Percentiles rank a stretch among this genome's conserved stretches.
Conservation (phyloP, 2,797 vertebrate species). For the Sarcoramphus papa region DNA sequence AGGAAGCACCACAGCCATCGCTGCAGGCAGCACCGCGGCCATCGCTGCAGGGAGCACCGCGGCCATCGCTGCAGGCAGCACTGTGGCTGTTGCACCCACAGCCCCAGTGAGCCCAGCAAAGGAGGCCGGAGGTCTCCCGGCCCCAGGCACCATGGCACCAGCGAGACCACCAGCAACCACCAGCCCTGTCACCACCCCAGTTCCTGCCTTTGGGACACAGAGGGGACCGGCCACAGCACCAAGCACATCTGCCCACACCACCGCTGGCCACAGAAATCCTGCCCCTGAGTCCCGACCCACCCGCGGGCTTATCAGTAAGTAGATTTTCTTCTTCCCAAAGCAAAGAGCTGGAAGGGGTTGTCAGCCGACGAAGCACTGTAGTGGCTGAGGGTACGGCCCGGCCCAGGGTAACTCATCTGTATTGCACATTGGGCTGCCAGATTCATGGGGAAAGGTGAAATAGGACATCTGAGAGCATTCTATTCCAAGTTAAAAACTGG, state of each 20-base stretch:
- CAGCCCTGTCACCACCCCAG: not conserved
- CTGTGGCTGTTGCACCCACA: not conserved
- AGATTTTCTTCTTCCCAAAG: not conserved
- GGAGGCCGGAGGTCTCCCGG: accelerated
- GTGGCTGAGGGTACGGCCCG: accelerated
- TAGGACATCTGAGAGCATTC: not conserved
- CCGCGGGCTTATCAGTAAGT: not conserved
- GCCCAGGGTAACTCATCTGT: not conserved
- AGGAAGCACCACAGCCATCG: accelerated
- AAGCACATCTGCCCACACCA: not conserved
- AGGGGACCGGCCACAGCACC: not conserved
- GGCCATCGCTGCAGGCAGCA: not conserved
- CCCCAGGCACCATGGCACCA: accelerated
- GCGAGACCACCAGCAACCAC: not conserved
- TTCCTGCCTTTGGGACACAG: not conserved
- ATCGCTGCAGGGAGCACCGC: not conserved
- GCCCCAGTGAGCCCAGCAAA: not conserved
- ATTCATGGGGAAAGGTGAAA: not conserved
- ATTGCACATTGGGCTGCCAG: not conserved
- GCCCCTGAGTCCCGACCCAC: not conserved
- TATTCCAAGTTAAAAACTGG: not conserved
- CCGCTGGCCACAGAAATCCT: not conserved
- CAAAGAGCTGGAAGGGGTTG: not conserved
- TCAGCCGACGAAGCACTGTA: accelerated
- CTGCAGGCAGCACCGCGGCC: not conserved